Evolutionary conservation across 2,113 vertebrate species (phyloP).

Genomic region (Cochlearius cochlearius): DNA sequence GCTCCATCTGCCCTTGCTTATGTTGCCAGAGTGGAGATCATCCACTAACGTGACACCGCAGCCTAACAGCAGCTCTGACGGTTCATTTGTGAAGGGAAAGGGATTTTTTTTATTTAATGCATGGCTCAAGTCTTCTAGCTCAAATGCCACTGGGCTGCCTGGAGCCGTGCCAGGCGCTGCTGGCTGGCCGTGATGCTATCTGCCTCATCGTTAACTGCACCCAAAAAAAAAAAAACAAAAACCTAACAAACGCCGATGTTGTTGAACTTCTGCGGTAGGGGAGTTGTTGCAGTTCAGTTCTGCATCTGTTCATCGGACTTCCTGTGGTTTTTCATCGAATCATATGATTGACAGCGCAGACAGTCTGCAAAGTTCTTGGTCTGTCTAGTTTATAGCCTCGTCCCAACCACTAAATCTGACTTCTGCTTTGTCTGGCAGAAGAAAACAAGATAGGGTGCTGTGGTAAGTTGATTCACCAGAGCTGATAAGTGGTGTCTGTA

Average conservation of each 20-base stretch:
- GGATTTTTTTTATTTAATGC: neutral
- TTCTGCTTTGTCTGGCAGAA: slow-evolving; percentile 67
- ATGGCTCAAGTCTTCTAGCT: neutral
- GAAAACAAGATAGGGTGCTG: slow-evolving; percentile 56
- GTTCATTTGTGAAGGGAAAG: neutral
- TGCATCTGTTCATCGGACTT: slow-evolving; percentile 70
- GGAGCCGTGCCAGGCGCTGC: slow-evolving; percentile 16
- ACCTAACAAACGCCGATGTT: neutral
- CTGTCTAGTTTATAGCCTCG: slow-evolving; percentile 35
- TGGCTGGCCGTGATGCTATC: slow-evolving; percentile 26
- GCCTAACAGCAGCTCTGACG: neutral
- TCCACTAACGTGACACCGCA: neutral
- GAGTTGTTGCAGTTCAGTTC: slow-evolving; percentile 46
- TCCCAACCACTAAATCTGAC: slow-evolving; percentile 70
- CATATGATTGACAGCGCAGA: slow-evolving; percentile 63
- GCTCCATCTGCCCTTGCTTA: neutral
- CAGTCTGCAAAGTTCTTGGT: slow-evolving; percentile 57
- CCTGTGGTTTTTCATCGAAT: slow-evolving; percentile 76
- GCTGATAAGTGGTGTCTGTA: slow-evolving; percentile 53
- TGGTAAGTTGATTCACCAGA: slow-evolving; percentile 45
- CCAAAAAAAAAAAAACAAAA: neutral
- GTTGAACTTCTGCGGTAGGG: slow-evolving; percentile 44
- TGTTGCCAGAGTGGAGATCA: neutral
- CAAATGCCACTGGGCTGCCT: neutral
- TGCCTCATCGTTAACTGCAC: slow-evolving; percentile 21